A percentile compares a stretch with the other conserved stretches of the same genome.
Evolutionary conservation across 2,888 invertebrate species (phyloP).

Genomic region (Parnassius glacialis): DNA sequence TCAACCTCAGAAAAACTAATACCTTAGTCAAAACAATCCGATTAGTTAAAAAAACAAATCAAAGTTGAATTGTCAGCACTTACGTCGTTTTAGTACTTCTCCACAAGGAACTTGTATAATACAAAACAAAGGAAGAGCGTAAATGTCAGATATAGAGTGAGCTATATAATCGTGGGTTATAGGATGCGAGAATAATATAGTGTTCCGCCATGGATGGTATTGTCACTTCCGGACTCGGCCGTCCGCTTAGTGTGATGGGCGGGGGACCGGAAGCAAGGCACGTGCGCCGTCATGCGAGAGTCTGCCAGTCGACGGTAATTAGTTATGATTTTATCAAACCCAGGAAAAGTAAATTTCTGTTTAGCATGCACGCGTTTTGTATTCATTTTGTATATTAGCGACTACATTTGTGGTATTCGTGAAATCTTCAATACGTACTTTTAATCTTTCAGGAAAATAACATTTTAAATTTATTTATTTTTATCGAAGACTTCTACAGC

Average conservation of each 20-base stretch:
- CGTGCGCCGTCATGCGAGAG: conserved; percentile 59
- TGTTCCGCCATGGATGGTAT: conserved; percentile 51
- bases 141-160: conserved; percentile 15
- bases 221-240: conserved; percentile 56
- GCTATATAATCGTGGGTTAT: conserved; percentile 16
- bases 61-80: not conserved
- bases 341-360: not conserved
- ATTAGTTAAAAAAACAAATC: too few species aligned
- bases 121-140: conserved; percentile 10
- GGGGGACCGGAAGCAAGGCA: conserved; percentile 62
- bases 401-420: too few species aligned
- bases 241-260: conserved; percentile 44
- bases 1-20: too few species aligned
- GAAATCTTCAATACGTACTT: too few species aligned
- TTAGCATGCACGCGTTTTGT: too few species aligned
- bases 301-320: conserved; percentile 31
- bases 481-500: too few species aligned
- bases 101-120: not conserved
- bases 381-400: too few species aligned
- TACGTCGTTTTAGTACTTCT: conserved; percentile 1
- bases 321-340: conserved; percentile 19
- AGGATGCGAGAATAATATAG: conserved; percentile 23
- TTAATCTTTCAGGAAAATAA: too few species aligned
- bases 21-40: too few species aligned
- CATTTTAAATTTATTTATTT: too few species aligned